Conservation (phyloP, 2,888 invertebrate genomes). For the Anthrax anthrax region DNA sequence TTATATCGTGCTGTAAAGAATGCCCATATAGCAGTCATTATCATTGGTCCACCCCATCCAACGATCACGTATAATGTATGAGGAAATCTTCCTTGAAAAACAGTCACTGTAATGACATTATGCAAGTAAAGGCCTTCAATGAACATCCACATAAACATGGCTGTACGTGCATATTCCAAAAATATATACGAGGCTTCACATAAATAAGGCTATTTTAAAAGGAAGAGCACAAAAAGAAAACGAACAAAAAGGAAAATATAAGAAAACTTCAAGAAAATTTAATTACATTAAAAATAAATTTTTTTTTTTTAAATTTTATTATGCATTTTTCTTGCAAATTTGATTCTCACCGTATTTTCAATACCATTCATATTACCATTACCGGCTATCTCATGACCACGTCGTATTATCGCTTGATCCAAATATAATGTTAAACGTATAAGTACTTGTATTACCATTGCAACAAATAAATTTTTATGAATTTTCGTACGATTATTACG, state of each 20-base stretch:
- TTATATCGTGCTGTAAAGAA: conserved; percentile 41
- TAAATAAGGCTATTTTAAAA: conserved; percentile 55
- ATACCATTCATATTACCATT: conserved; percentile 38
- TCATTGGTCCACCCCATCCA: conserved; percentile 61
- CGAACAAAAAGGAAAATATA: background rate
- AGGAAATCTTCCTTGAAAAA: conserved; percentile 45
- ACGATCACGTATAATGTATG: conserved; percentile 46
- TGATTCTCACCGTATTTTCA: conserved; percentile 47
- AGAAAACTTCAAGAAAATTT: no score
- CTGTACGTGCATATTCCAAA: conserved; percentile 76
- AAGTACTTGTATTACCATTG: conserved; percentile 63
- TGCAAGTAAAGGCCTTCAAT: conserved; percentile 85
- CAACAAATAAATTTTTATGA: conserved; percentile 70
- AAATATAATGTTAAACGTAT: conserved; percentile 59
- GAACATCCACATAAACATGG: conserved; percentile 96
- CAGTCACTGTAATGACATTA: conserved; percentile 63
- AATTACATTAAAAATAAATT: background rate
- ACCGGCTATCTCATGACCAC: conserved; percentile 24
- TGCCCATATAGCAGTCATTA: conserved; percentile 57
- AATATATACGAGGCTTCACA: conserved; percentile 67
- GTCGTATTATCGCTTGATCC: conserved; percentile 48
- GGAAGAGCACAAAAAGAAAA: background rate
- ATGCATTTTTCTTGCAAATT: background rate
- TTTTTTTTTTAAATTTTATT: background rate
- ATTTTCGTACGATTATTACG: conserved; percentile 72